Evolutionary conservation across 2,888 invertebrate species (phyloP), one percentile per base, ranked within the genome.

Genomic region (Rhingia campestris): DNA sequence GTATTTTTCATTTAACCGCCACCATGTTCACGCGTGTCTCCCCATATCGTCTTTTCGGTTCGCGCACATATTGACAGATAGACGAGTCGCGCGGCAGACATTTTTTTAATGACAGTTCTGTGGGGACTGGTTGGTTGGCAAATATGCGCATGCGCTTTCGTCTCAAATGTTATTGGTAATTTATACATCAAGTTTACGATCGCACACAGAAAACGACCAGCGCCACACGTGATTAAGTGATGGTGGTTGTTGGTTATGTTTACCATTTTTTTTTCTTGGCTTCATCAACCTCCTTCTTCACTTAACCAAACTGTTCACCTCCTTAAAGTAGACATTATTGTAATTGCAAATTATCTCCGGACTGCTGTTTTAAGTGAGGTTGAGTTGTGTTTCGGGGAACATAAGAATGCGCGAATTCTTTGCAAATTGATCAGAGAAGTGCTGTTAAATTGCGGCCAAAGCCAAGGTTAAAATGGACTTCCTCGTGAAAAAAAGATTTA

Each of bases 111-210:
- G 63, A 69, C 54, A 64, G 69, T 69, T 59, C 64, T 79, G 47
- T 61, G 47, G 39, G 45, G 59, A 67, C 66, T 76, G 69, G 53
- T 53, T 59, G 56, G 47, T 39, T 54, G 77, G 41, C 35, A 74
- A 58, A 22, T 22, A 22, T 51, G 80, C 79, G 79, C 80, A 74
- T 69, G 84, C 80, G 84, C 79, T 84, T 75, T 74, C 61, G 73
- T 79, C 84, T 74, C 75, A 47, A 80, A 84, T 66, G 74, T 84
- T 84, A 84, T 84, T 84, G 84, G 84, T 75, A 80, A 84, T 80
- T 80, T 75, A 72, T 84, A 80, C 74, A 84, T 79, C 74, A 63
- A 77, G 77, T 79, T 77, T 58, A 67, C 63, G 63, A 72, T 66
- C 70, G 59, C 45, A 63, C 53, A 53, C 41, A 77, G 22, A 22